Evolutionary conservation across 2,888 invertebrate genomes (phyloP), one percentile per base, ranked within the genome.

Genomic region (Rhodophaea formosa): DNA sequence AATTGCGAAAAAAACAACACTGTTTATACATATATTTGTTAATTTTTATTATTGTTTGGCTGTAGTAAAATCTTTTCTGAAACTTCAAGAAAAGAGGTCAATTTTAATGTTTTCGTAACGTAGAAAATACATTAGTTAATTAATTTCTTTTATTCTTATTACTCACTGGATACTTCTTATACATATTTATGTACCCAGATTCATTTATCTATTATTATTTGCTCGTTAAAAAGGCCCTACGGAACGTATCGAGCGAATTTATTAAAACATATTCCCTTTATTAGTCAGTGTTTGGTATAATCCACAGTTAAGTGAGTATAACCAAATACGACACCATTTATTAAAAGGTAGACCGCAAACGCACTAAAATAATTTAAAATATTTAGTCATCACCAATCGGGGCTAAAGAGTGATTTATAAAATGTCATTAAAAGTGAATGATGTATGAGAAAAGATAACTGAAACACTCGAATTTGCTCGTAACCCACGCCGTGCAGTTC

Each of bases 371-470:
- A 46, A 51, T 51, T 35, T 16, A 51, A 51, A 49, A 17, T 46
- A 30, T 47, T 47, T 51, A 32, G 42, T 43, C 53, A 39, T 29
- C 14, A 3, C 42, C 42, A 29, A 43, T 14, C 8, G 6, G 53
- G 17, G 16, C 14, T n/a, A 29, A n/a, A 44, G 53, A 64, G 64
- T 62, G 51, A 70, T 74, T 72, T 69, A 69, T 70, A 62, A 63
- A 68, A 62, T 64, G 71, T 73, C 72, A 75, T 75, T 77, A 79
- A 63, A 35, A 30, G 61, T 63, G 47, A 53, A 56, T 68, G 64
- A 61, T 65, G 69, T 62, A 71, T 78, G 76, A 72, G 69, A 62
- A 62, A 74, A 67, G 80, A 80, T 80, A 79, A 67, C 52, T 54
- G 58, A 60, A 62, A 64, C 78, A 72, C 42, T 44, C 23, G 14